A percentile compares a stretch with the other conserved stretches of the same genome.
Conservation (phyloP, 2,113 vertebrate genomes). For the Syngnathus floridae region DNA sequence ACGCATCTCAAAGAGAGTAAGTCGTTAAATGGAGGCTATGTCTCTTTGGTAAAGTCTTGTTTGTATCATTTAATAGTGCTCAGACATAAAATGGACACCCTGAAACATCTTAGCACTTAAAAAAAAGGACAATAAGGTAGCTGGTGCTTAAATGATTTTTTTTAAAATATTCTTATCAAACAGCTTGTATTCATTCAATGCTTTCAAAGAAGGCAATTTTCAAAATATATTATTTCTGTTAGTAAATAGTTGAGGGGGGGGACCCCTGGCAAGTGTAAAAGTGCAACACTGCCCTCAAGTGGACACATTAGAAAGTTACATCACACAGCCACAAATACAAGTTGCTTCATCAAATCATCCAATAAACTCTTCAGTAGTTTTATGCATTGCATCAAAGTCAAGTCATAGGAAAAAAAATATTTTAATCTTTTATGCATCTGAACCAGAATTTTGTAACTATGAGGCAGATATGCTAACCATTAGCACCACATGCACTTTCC, state of each 20-base stretch:
- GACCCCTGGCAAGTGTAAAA: neutral
- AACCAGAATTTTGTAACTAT: neutral
- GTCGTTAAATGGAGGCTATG: constrained; percentile 58
- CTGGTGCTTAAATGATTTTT: neutral
- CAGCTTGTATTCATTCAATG: neutral
- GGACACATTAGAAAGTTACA: constrained; percentile 21
- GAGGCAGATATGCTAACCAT: neutral
- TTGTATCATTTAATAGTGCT: constrained; percentile 1
- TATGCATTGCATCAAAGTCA: neutral
- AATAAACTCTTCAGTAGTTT: neutral
- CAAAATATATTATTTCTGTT: neutral
- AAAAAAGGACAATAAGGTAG: neutral
- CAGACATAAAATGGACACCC: neutral
- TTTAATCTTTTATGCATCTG: neutral
- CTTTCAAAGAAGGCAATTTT: neutral
- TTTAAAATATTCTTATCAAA: neutral
- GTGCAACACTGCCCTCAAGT: constrained; percentile 49
- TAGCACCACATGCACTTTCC: too few relatives aligned
- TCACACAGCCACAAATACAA: neutral
- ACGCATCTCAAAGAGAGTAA: constrained; percentile 57
- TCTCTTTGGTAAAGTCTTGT: neutral
- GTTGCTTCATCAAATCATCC: neutral
- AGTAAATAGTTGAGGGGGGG: neutral
- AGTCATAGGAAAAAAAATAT: neutral
- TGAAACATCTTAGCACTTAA: neutral